Evolutionary conservation across 2,888 invertebrate species (phyloP), one percentile per base, ranked within the genome.

Genomic region (Drosophila siamana): DNA sequence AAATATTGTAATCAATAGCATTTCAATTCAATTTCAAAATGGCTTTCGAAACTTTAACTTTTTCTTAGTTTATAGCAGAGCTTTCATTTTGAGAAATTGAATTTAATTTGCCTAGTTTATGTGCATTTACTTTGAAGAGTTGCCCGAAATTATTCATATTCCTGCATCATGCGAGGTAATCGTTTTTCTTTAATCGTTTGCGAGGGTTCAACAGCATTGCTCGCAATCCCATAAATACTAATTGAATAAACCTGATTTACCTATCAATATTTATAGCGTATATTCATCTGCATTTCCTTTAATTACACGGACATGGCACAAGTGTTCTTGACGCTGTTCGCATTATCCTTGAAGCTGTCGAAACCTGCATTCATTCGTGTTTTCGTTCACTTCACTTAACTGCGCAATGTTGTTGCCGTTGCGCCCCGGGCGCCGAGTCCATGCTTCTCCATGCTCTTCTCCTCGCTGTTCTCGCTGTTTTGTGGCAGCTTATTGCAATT

Each of bases 401-500:
- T 16, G 9, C 47, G 11, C 33, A 9, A 5, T 60, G 24, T 24
- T 61, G 30, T 38, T 30, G 9, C 9, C 24, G 3, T 47, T 33
- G 8, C 7, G n/a, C n/a, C n/a, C n/a, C n/a, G n/a, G n/a, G n/a
- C n/a, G n/a, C n/a, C n/a, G n/a, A n/a, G n/a, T n/a, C n/a, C n/a
- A n/a, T n/a, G n/a, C n/a, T n/a, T n/a, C n/a, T n/a, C n/a, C n/a
- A n/a, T 40, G 8, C 15, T 40, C 41, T 30, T 9, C 8, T 30
- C n/a, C n/a, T n/a, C n/a, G n/a, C n/a, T 33, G 11, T 33, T 48
- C 16, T 13, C 51, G 24, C 15, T 13, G 9, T 44, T 64, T 52
- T 54, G 71, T 48, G 65, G 55, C 74, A 68, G 79, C 72, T 81
- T 66, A 75, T 66, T 75, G 74, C 77, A 83, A 83, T 80, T 80